These are phyloP conservation scores for Hyposmocoma kahamanoa DNA, from an alignment of 1,140 invertebrate species.

Conservation along the genomic window DNA sequence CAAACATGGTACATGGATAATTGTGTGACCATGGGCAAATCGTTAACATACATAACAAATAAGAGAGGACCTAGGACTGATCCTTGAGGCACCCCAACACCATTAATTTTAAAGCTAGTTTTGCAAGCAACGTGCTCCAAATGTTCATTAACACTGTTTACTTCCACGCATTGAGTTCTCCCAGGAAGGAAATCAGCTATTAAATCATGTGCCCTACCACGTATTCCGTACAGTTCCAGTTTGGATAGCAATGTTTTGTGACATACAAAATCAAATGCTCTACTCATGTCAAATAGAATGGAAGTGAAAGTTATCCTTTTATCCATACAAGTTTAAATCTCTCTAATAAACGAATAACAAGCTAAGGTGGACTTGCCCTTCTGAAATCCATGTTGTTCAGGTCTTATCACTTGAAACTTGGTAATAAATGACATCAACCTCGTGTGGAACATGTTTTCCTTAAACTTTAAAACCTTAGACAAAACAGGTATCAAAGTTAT, in stretches of 20 bases:
- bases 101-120: neutral
- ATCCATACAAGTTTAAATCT: conserved; percentile 1
- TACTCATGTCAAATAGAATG: conserved; percentile 7
- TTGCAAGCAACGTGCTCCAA: neutral
- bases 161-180: conserved; percentile 5
- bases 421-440: conserved; percentile 1
- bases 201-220: neutral
- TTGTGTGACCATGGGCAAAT: conserved; percentile 1
- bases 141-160: neutral
- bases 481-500: conserved; percentile 5
- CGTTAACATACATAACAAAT: conserved; percentile 7
- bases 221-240: conserved; percentile 2
- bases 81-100: conserved; percentile 8
- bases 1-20: neutral
- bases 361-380: conserved; percentile 8
- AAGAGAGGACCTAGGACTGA: conserved; percentile 2
- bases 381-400: conserved; percentile 11
- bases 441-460: conserved; percentile 2
- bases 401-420: conserved; percentile 1
- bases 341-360: neutral
- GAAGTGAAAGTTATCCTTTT: neutral
- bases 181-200: conserved; percentile 1
- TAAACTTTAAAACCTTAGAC: conserved; percentile 9
- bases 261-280: conserved; percentile 10
- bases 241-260: conserved; percentile 5